Conservation (phyloP, 1,140 invertebrate genomes). For the Lithobius niger region DNA sequence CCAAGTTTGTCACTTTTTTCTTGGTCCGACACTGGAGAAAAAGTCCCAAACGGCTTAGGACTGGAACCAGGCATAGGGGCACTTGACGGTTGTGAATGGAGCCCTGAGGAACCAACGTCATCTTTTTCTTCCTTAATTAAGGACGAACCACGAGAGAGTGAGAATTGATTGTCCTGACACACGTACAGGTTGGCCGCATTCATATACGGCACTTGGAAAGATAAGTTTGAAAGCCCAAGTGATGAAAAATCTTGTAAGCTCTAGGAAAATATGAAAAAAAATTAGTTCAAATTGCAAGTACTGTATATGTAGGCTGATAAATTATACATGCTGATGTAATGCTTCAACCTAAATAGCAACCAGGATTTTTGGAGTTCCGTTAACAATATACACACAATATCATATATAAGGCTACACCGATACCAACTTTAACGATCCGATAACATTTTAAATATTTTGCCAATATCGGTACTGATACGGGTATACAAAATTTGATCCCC, state of each 20-base stretch:
- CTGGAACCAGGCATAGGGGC: not conserved
- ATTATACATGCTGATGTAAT: too few species aligned
- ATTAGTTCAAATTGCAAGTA: too few species aligned
- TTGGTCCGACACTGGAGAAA: not conserved
- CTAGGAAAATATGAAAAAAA: not conserved
- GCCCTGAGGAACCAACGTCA: not conserved
- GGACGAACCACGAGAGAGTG: not conserved
- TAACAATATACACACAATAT: too few species aligned
- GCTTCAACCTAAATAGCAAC: too few species aligned
- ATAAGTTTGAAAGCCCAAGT: not conserved
- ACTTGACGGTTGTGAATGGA: conserved; percentile 4
- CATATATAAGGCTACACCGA: too few species aligned
- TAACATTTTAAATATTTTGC: too few species aligned
- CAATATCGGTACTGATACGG: too few species aligned
- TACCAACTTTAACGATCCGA: too few species aligned
- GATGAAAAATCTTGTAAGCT: not conserved
- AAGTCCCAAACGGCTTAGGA: conserved; percentile 2
- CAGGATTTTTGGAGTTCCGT: too few species aligned
- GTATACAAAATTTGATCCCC: too few species aligned
- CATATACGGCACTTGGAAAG: not conserved
- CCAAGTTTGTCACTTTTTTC: conserved; percentile 3
- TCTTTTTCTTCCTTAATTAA: conserved; percentile 7
- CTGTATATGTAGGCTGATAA: too few species aligned
- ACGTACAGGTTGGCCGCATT: not conserved
- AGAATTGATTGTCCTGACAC: conserved; percentile 1